Conservation (phyloP, 2,888 invertebrate genomes). For the Dorcus hopei region DNA sequence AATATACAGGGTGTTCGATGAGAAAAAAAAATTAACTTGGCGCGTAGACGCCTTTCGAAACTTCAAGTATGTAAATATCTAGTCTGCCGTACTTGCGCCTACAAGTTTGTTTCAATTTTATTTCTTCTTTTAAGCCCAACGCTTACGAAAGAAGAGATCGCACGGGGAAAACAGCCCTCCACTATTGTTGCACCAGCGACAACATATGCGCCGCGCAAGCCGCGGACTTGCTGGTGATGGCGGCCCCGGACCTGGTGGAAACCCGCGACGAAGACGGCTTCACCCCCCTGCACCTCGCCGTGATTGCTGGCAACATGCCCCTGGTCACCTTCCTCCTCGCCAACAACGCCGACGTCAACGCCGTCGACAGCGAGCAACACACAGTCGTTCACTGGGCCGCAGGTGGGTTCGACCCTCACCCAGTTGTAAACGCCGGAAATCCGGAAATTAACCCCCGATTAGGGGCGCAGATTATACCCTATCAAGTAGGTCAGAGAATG, state of each 20-base stretch:
- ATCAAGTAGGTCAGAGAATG: no score
- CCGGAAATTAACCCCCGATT: no score
- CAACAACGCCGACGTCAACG: constrained; percentile 85
- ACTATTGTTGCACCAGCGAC: constrained; percentile 73
- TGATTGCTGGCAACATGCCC: constrained; percentile 87
- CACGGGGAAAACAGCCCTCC: constrained; percentile 82
- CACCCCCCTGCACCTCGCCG: constrained; percentile 91
- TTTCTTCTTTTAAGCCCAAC: constrained; percentile 50
- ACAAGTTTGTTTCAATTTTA: not conserved
- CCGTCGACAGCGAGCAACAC: constrained; percentile 90
- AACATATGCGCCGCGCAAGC: constrained; percentile 58
- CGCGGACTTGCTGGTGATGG: constrained; percentile 70
- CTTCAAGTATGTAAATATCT: no score
- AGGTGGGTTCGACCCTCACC: constrained; percentile 57
- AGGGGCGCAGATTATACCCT: no score
- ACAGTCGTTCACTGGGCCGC: constrained; percentile 98
- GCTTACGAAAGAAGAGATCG: constrained; percentile 72
- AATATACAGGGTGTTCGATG: no score
- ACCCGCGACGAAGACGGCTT: constrained; percentile 90
- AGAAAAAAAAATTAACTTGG: no score
- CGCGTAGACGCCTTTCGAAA: no score
- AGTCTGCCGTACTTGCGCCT: no score
- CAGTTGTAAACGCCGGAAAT: not conserved
- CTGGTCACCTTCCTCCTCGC: constrained; percentile 82
- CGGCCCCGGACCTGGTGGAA: constrained; percentile 81